A percentile compares a stretch with the other conserved stretches of the same genome.
phyloP scores from a whole-genome alignment of 2,797 vertebrate genomes.

The Lutjanus campechanus region DNA sequence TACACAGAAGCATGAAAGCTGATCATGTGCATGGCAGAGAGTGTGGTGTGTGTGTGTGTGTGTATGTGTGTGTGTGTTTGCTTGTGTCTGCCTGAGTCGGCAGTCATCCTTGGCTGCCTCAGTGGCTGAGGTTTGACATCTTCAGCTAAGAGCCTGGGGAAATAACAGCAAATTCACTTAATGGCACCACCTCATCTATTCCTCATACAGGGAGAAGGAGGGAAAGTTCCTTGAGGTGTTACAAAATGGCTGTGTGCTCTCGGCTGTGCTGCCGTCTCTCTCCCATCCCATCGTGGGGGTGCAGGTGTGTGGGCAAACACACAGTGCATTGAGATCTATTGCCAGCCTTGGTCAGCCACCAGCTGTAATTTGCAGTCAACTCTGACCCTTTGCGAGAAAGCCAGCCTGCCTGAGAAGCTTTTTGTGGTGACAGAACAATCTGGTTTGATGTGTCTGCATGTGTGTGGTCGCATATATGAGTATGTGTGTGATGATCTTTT shows the following conservation, averaged over 20 bases:
- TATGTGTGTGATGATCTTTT: slow-evolving; percentile 9
- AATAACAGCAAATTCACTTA: slow-evolving; percentile 88
- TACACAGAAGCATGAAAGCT: slow-evolving; percentile 81
- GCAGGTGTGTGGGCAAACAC: slow-evolving; percentile 79
- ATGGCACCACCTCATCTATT: slow-evolving; percentile 85
- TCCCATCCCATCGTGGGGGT: slow-evolving; percentile 34
- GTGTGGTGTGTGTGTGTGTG: slow-evolving; percentile 49
- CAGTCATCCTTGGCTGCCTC: slow-evolving; percentile 83
- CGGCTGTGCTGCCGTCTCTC: slow-evolving; percentile 56
- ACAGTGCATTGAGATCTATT: slow-evolving; percentile 73
- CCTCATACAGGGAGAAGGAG: slow-evolving; percentile 73
- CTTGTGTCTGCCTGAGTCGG: slow-evolving; percentile 62
- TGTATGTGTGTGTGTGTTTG: slow-evolving; percentile 44
- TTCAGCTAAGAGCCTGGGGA: slow-evolving; percentile 86
- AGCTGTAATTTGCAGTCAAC: slow-evolving; percentile 81
- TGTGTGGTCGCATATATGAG: slow-evolving; percentile 17
- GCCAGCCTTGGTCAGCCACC: slow-evolving; percentile 59
- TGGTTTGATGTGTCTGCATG: slow-evolving; percentile 40
- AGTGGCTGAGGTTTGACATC: slow-evolving; percentile 83
- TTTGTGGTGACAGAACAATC: slow-evolving; percentile 69
- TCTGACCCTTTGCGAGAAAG: slow-evolving; percentile 73
- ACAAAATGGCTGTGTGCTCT: slow-evolving; percentile 83
- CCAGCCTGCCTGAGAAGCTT: slow-evolving; percentile 53
- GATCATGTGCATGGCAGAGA: slow-evolving; percentile 73
- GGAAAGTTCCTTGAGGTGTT: slow-evolving; percentile 78